Evolutionary conservation across 2,797 vertebrate genomes (phyloP), one percentile per base, ranked within the genome.

Genomic region (Anolis apletophallus): DNA sequence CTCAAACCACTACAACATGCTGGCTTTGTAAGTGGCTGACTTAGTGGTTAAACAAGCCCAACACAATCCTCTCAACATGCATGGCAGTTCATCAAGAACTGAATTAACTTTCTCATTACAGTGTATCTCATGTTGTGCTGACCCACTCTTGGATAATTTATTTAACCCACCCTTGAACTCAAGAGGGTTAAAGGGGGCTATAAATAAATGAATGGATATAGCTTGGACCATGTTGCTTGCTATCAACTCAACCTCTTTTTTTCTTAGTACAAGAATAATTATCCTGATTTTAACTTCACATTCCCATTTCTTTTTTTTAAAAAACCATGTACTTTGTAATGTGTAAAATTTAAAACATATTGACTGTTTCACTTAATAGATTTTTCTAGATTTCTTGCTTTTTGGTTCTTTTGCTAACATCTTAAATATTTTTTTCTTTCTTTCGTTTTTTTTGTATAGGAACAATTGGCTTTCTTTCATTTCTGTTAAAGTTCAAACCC

Each of bases 301-400:
- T 75, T 52, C 52, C 3, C 52, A 75, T 52, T 52, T 52, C 12
- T 76, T 52, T 21, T 46, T 46, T 46, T 46, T 4, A 6, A 46
- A 46, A 46, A 46, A 46, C 3, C 21, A 59, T 9, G 34, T 36
- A 40, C 6, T 40, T 46, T 46, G 36, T 80, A 34, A 34, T 9
- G 50, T 67, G 29, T 55, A 54, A 12, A 29, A 17, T 29, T 67
- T 80, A 64, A 80, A 64, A 67, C 59, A 61, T 79, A 80, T 80
- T 46, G n/a, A 67, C 21, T n/a, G 52, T 77, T 16, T 16, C 46
- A n/a, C 40, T 8, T 7, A 29, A 80, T 29, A 50, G 32, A 64
- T 78, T 78, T 55, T 61, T 80, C 67, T n/a, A 80, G 36, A 67
- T 80, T 46, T 36, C 16, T 78, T 59, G 52, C 76, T 59, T 78